Evolutionary conservation across 2,888 invertebrate species (phyloP).

Genomic region (Agapostemon virescens): DNA sequence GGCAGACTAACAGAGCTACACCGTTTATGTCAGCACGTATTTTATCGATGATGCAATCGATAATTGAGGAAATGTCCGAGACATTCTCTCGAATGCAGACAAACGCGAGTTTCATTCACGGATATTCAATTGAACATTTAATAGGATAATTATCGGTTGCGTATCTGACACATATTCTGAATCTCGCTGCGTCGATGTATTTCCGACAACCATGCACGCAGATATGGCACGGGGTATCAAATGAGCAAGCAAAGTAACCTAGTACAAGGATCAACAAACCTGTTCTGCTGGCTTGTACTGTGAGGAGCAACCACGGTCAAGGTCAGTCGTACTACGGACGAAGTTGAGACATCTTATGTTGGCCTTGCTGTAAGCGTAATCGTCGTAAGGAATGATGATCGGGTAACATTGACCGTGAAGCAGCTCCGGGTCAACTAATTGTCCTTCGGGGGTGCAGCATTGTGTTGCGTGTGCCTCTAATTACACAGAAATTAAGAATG

Average conservation of each 20-base stretch:
- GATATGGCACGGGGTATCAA: slow-evolving; percentile 24
- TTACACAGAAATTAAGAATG: neutral
- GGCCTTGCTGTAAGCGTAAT: slow-evolving; percentile 81
- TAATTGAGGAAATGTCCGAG: neutral
- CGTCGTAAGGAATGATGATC: slow-evolving; percentile 79
- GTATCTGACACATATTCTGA: neutral
- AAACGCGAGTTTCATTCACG: neutral
- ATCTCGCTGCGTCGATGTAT: neutral
- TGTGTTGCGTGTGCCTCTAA: slow-evolving; percentile 83
- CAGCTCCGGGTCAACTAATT: slow-evolving; percentile 76
- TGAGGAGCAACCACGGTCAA: slow-evolving; percentile 83
- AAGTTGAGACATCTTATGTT: slow-evolving; percentile 87
- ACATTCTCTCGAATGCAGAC: neutral
- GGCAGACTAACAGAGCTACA: neutral
- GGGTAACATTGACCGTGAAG: slow-evolving; percentile 75
- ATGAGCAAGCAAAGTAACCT: slow-evolving; percentile 15
- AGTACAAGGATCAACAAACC: slow-evolving; percentile 79
- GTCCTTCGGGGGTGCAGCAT: slow-evolving; percentile 85
- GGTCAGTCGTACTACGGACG: slow-evolving; percentile 86
- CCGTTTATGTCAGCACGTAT: neutral
- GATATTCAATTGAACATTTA: neutral
- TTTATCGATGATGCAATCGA: neutral
- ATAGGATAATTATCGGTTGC: neutral
- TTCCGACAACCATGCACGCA: neutral
- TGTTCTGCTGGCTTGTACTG: slow-evolving; percentile 85